phyloP scores from a whole-genome alignment of 2,797 vertebrate genomes.

The Eutrigla gurnardus region DNA sequence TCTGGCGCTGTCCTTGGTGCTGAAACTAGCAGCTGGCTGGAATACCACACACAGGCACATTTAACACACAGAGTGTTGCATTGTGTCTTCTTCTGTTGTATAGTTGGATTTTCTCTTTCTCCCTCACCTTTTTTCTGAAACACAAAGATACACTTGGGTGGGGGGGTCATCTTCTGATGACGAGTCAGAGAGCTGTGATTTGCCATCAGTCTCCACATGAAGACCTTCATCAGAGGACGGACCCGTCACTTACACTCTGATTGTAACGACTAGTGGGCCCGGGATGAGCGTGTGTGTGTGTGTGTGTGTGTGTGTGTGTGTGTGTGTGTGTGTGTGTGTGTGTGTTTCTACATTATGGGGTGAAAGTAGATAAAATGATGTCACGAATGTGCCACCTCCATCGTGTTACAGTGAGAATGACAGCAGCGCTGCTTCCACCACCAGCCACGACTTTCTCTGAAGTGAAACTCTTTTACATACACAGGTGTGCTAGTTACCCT shows the following conservation, averaged over 20 bases:
- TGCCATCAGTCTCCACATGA: conserved; percentile 75
- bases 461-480: neutral
- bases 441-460: conserved; percentile 3
- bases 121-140: neutral
- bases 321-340: conserved; percentile 14
- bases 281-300: conserved; percentile 15
- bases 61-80: conserved; percentile 3
- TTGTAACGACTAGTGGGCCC: conserved; percentile 62
- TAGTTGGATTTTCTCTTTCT: conserved; percentile 10
- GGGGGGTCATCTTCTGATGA: conserved; percentile 60
- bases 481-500: no score
- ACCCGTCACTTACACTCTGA: conserved; percentile 70
- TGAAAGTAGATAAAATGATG: conserved; percentile 9
- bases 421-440: neutral
- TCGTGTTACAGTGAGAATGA: neutral
- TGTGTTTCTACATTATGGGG: conserved; percentile 9
- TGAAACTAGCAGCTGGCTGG: conserved; percentile 55
- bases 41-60: conserved; percentile 33
- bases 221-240: conserved; percentile 80
- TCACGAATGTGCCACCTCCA: conserved; percentile 3
- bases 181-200: conserved; percentile 73
- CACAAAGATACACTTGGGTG: conserved; percentile 25
- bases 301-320: conserved; percentile 12
- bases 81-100: conserved; percentile 17
- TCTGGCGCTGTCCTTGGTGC: conserved; percentile 76